phyloP scores from a whole-genome alignment of 2,888 invertebrate species.

The Cryptocephalus primarius region DNA sequence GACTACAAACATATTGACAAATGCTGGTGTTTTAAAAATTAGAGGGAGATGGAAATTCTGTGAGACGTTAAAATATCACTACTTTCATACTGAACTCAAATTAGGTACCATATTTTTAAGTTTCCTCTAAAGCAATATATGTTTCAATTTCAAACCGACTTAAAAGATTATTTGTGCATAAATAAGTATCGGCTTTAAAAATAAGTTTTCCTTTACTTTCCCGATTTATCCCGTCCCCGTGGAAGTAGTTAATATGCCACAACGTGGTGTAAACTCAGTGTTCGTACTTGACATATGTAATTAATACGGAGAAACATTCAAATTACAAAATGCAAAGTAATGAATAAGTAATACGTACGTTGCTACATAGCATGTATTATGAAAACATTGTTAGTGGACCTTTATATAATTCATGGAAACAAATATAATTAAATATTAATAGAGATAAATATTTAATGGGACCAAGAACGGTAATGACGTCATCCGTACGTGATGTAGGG shows the following conservation, averaged over 20 bases:
- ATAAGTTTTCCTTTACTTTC: no score
- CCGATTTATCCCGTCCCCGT: no score
- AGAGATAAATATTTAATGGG: conserved; percentile 25
- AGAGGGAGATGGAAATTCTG: no score
- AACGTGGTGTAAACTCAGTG: conserved; percentile 1
- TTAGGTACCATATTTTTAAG: no score
- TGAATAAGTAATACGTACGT: conserved; percentile 25
- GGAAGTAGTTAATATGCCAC: conserved; percentile 3
- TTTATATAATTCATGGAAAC: conserved; percentile 29
- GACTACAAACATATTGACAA: no score
- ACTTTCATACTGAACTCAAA: no score
- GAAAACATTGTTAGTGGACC: conserved; percentile 31
- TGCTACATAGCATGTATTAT: conserved; percentile 24
- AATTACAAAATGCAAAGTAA: conserved; percentile 18
- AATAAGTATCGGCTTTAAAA: no score
- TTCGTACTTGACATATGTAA: conserved; percentile 11
- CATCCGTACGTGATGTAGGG: conserved; percentile 21
- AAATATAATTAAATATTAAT: conserved; percentile 32
- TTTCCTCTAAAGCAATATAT: no score
- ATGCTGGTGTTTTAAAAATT: no score
- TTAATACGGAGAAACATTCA: conserved; percentile 21
- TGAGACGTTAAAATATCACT: no score
- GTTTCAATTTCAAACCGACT: no score
- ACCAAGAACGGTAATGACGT: conserved; percentile 27
- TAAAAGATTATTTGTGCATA: no score